Conservation (phyloP, 1,140 invertebrate genomes). For the Mactra quadrangularis region DNA sequence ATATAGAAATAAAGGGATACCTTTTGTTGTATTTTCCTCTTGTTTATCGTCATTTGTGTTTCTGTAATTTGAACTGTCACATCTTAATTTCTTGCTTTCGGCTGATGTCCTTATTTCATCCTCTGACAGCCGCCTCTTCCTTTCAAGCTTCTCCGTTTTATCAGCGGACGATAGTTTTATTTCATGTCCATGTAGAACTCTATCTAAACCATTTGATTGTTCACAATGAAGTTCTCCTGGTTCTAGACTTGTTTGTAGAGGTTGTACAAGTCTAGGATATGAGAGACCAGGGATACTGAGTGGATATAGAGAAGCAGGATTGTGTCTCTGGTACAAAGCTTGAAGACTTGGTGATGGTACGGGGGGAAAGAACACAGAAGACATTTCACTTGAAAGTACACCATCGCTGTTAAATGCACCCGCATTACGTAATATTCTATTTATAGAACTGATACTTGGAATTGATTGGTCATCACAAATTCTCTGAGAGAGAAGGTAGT, state of each 20-base stretch:
- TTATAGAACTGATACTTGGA: constrained; percentile 99
- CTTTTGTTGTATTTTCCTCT: constrained; percentile 45
- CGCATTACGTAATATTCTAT: constrained; percentile 92
- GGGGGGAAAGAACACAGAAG: constrained; percentile 31
- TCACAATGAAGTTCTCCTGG: constrained; percentile 39
- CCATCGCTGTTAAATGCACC: constrained; percentile 64
- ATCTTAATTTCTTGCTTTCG: constrained; percentile 49
- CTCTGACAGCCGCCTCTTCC: constrained; percentile 35
- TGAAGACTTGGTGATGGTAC: constrained; percentile 44
- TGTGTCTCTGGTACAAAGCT: constrained; percentile 36
- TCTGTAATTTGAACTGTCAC: constrained; percentile 52
- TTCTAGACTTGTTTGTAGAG: constrained; percentile 48
- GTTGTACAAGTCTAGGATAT: constrained; percentile 71
- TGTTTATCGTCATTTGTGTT: constrained; percentile 39
- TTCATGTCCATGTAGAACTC: not conserved
- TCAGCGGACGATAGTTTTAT: not conserved
- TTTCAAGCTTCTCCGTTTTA: not conserved
- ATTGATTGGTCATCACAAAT: constrained; percentile 99
- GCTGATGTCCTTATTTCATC: constrained; percentile 24
- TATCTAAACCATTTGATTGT: too few species aligned
- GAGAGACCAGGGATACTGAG: constrained; percentile 70
- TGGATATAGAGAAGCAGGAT: constrained; percentile 46
- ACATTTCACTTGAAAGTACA: constrained; percentile 38
- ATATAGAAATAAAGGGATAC: constrained; percentile 56
- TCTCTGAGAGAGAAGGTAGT: constrained; percentile 96